These are phyloP conservation scores for Gracilinanus agilis DNA, from an alignment of 2,113 vertebrate genomes.

Conservation along the genomic window DNA sequence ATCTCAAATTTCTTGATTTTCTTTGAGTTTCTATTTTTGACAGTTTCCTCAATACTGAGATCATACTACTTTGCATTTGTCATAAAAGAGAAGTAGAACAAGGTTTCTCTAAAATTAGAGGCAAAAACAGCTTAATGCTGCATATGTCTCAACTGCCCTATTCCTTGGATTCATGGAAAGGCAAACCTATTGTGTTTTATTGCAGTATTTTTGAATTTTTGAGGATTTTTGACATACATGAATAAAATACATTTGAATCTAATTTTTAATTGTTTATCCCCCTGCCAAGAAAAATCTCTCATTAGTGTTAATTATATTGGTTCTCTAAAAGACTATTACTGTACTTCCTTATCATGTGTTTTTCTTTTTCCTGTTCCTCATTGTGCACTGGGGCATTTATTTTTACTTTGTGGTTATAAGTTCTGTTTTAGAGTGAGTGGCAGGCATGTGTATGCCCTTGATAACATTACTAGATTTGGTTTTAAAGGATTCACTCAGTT, in stretches of 20 bases:
- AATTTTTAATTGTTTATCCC: not conserved
- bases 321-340: not conserved
- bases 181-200: not conserved
- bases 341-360: not conserved
- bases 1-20: not conserved
- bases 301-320: not conserved
- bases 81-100: not conserved
- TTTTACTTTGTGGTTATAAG: not conserved
- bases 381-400: not conserved
- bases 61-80: not conserved
- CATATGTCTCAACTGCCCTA: not conserved
- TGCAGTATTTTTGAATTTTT: not conserved
- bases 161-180: not conserved
- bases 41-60: not conserved
- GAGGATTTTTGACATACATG: not conserved
- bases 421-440: not conserved
- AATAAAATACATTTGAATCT: not conserved
- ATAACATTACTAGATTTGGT: not conserved
- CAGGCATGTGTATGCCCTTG: not conserved
- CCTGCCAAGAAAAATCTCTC: not conserved
- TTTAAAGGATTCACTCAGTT: not conserved
- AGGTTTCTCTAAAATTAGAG: not conserved
- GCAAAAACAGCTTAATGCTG: not conserved
- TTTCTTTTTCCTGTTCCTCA: not conserved
- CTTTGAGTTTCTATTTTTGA: not conserved